Evolutionary conservation across 2,113 vertebrate species (phyloP).

Genomic region (Passerina amoena): DNA sequence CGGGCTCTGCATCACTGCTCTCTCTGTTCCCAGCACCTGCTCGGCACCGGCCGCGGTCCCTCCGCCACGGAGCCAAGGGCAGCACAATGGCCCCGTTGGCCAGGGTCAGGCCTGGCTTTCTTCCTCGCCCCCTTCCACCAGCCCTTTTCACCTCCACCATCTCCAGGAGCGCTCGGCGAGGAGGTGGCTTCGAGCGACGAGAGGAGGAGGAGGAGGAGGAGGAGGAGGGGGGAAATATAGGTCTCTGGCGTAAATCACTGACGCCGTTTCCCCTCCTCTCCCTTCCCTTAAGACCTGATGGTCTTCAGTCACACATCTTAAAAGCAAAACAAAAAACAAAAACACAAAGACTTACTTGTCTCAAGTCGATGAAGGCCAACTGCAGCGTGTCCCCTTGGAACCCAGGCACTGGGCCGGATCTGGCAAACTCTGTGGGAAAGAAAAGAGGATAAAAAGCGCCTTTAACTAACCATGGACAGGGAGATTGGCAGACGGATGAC

Average conservation of each 20-base stretch:
- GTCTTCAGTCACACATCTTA: conserved; percentile 89
- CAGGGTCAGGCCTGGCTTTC: conserved; percentile 71
- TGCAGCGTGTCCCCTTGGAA: conserved; percentile 99
- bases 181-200: conserved; percentile 55
- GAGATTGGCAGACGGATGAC: conserved; percentile 99
- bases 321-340: conserved; percentile 84
- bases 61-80: conserved; percentile 48
- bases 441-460: conserved; percentile 92
- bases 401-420: conserved; percentile 99
- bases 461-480: conserved; percentile 94
- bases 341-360: conserved; percentile 99
- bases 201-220: background rate
- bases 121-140: conserved; percentile 35
- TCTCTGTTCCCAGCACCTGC: conserved; percentile 70
- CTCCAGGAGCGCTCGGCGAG: conserved; percentile 60
- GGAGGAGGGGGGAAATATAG: conserved; percentile 53
- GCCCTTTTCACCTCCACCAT: conserved; percentile 63
- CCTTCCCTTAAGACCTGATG: conserved; percentile 83
- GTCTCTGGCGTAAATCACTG: conserved; percentile 76
- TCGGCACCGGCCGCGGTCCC: conserved; percentile 39
- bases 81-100: conserved; percentile 58
- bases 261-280: conserved; percentile 70
- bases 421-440: conserved; percentile 99
- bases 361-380: conserved; percentile 99
- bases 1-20: conserved; percentile 69